Base-by-base conservation (phyloP, 2,113 vertebrate genomes). In the Lucifuga dentata region DNA sequence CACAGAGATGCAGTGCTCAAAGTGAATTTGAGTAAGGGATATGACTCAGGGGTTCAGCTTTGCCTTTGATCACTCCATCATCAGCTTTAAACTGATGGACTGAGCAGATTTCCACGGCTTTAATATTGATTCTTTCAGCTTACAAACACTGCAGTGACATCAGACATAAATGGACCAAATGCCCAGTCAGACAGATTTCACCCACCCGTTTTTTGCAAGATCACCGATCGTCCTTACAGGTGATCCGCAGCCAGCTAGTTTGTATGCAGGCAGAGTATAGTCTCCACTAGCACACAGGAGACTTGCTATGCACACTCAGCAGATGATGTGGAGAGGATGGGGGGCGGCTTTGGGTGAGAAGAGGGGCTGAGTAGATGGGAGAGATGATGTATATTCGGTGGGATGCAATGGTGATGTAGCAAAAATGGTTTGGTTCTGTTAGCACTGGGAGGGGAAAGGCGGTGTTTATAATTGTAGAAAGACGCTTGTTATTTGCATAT, bases 291-390 rank as follows among this genome's bases (percentile, higher is more conserved):
- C 51, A 10, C 44, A 24, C 29, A 5, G 52, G 38, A 39, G 11
- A 56, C 68, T 52, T 44, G 51, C 78, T 52, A 0, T 74, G 71
- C 81, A 45, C 39, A 77, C 44, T 88, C 79, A 59, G 79, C 81
- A 83, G 68, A 74, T 66, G 43, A 52, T 11, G 26, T 8, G 21
- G 20, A 17, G n/a, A 17, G 5, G 59, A 5, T 11, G 23, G 11
- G 38, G 11, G 41, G 12, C 5, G 17, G 23, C 32, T 17, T 26
- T 16, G n/a, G 11, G 12, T 8, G n/a, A 29, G 8, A 2, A n/a
- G n/a, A 40, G 29, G n/a, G 33, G 6, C 19, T 35, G 26, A 1
- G 19, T 11, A 6, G 24, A 11, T 3, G 39, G 26, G 24, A 8
- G 56, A 0, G 13, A 43, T 50, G n/a, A 66, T 77, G 75, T 71